phyloP scores from a whole-genome alignment of 35 echinoderm and acorn worm genomes.

The Chiridota heheva region DNA sequence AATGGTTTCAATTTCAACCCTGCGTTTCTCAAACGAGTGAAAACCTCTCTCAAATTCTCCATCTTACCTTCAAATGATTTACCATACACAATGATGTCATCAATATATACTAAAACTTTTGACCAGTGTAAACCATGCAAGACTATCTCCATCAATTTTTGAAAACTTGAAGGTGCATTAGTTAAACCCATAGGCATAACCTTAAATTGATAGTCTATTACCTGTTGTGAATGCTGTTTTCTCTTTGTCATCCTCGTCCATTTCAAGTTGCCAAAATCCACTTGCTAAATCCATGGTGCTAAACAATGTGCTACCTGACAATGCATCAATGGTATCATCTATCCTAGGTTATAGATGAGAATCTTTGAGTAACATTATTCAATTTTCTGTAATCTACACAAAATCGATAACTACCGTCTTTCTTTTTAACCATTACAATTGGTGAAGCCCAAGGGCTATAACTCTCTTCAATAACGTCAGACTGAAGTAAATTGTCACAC shows the following conservation, averaged over 20 bases:
- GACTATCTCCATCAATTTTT: constrained; percentile 52
- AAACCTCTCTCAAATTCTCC: constrained; percentile 37
- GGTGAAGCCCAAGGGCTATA: constrained; percentile 27
- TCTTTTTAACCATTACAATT: constrained; percentile 35
- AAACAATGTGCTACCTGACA: not conserved
- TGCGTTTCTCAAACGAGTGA: not conserved
- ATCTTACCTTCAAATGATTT: constrained; percentile 46
- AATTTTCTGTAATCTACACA: constrained; percentile 53
- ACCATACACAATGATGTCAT: constrained; percentile 59
- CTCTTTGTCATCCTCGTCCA: constrained; percentile 16
- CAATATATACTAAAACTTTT: constrained; percentile 37
- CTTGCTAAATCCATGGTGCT: constrained; percentile 56
- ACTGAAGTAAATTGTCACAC: not conserved
- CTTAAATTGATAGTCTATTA: constrained; percentile 53
- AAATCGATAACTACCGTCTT: constrained; percentile 13
- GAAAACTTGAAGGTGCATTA: constrained; percentile 34
- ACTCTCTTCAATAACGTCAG: not conserved
- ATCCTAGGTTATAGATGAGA: constrained; percentile 35
- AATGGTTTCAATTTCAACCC: constrained; percentile 53
- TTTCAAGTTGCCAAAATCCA: constrained; percentile 51
- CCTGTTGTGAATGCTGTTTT: constrained; percentile 55
- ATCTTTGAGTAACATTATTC: constrained; percentile 44
- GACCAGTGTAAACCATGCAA: constrained; percentile 27
- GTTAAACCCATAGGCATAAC: constrained; percentile 48
- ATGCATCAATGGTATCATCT: constrained; percentile 44